Base-by-base conservation (phyloP, 2,888 invertebrate species). In the Notodonta dromedarius region DNA sequence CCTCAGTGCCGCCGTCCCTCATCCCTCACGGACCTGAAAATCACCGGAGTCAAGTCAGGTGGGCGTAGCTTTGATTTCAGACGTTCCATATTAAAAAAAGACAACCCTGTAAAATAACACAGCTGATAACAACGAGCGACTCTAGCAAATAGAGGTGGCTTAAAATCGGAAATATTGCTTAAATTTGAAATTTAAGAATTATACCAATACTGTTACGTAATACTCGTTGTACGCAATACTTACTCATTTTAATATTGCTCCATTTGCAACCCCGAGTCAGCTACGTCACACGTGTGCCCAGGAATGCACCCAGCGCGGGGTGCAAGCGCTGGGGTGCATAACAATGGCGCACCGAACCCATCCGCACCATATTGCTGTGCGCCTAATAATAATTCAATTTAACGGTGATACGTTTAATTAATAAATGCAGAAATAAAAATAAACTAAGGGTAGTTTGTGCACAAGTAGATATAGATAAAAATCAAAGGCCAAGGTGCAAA, bases 351-450 rank as follows among this genome's bases (percentile, higher is more conserved):
- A 57, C 62, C 42, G 58, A 54, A 67, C 68, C 66, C 69, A 61
- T 61, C 70, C 65, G 62, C 54, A 67, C 70, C 80, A 80, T 82
- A 82, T 79, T 82, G 80, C 71, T 70, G 70, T 73, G 76, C 67
- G 78, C 80, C 84, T 74, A 83, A 87, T 86, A 86, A 85, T 85
- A 85, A 87, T 85, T 83, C 81, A 82, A 86, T 86, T 84, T 82
- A 75, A 77, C 80, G 74, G 76, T 63, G 65, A 69, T 69, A 58
- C 69, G 59, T 65, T 69, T 74, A 73, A 78, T 79, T 75, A 42
- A 42, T 42, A 72, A 71, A 72, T 69, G 63, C 63, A 66, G 60
- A 60, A 67, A 70, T 55, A 64, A 59, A 63, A 50, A 52, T 44
- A 50, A 62, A 44, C 44, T 44, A 8, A 35, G 35, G 35, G 35